Evolutionary conservation across 2,113 vertebrate species (phyloP).

Genomic region (Hippotragus niger): DNA sequence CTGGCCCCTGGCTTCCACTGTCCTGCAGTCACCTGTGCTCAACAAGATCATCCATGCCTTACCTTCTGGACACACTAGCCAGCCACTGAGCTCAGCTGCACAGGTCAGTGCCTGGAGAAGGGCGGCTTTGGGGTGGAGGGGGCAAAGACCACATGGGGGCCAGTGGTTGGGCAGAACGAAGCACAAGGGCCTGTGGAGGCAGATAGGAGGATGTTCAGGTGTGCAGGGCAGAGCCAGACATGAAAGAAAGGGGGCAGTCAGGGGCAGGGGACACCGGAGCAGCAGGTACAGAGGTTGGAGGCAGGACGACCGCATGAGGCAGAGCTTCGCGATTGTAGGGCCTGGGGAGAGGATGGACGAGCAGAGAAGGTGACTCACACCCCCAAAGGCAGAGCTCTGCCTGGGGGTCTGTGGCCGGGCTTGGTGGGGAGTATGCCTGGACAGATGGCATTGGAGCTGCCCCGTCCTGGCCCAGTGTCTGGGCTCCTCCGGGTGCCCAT

Average conservation of each 20-base stretch:
- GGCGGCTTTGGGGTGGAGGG: not conserved
- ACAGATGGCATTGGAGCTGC: rapidly evolving
- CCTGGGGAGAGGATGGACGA: rapidly evolving
- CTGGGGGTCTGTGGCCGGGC: not conserved
- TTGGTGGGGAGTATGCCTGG: not conserved
- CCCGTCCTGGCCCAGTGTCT: not conserved
- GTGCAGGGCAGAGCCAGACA: not conserved
- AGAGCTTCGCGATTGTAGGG: rapidly evolving
- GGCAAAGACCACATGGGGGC: not conserved
- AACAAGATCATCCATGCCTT: no score
- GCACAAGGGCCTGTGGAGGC: not conserved
- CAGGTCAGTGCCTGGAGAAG: not conserved
- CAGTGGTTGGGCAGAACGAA: not conserved
- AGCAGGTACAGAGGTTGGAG: not conserved
- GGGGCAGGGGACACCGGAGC: rapidly evolving
- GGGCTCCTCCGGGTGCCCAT: not conserved
- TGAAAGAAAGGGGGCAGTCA: no score
- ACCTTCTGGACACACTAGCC: not conserved
- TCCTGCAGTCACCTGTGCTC: not conserved
- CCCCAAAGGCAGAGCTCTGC: not conserved
- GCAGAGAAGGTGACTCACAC: not conserved
- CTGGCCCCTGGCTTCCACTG: not conserved
- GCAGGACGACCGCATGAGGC: not conserved
- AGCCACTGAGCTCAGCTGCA: not conserved
- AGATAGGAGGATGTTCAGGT: not conserved